phyloP scores from a whole-genome alignment of 1,140 invertebrate species.

The Camponotus floridanus region DNA sequence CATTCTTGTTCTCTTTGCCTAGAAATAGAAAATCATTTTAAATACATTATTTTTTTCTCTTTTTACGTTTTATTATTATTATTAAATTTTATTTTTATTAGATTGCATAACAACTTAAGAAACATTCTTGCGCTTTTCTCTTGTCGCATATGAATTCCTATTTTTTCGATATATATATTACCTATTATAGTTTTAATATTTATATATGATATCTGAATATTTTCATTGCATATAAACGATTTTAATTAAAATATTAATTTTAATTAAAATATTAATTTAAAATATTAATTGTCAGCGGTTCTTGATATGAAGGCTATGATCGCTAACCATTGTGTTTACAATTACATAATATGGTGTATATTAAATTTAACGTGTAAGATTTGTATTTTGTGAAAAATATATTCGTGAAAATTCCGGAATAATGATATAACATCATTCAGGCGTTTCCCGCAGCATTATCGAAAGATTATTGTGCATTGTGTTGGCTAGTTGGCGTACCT shows the following conservation, averaged over 20 bases:
- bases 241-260: not conserved
- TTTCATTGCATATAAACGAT: not conserved
- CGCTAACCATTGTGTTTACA: not conserved
- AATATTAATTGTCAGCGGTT: not conserved
- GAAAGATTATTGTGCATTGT: slow-evolving; percentile 23
- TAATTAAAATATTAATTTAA: not conserved
- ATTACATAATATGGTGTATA: not conserved
- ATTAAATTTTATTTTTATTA: too few species aligned
- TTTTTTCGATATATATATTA: not conserved
- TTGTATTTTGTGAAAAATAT: not conserved
- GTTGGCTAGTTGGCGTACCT: slow-evolving; percentile 47
- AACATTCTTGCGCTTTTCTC: not conserved
- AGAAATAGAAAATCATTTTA: slow-evolving; percentile 53
- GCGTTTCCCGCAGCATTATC: slow-evolving; percentile 43
- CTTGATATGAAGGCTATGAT: not conserved
- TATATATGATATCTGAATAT: not conserved
- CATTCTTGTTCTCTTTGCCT: slow-evolving; percentile 74
- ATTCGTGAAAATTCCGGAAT: not conserved
- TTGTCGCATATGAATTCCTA: not conserved
- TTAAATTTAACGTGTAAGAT: not conserved
- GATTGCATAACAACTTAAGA: not conserved
- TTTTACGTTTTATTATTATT: too few species aligned
- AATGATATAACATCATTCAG: not conserved
- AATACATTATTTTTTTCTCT: not conserved
- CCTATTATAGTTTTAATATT: not conserved